phyloP scores from a whole-genome alignment of 1,140 invertebrate species.

The Drosophila lowei region DNA sequence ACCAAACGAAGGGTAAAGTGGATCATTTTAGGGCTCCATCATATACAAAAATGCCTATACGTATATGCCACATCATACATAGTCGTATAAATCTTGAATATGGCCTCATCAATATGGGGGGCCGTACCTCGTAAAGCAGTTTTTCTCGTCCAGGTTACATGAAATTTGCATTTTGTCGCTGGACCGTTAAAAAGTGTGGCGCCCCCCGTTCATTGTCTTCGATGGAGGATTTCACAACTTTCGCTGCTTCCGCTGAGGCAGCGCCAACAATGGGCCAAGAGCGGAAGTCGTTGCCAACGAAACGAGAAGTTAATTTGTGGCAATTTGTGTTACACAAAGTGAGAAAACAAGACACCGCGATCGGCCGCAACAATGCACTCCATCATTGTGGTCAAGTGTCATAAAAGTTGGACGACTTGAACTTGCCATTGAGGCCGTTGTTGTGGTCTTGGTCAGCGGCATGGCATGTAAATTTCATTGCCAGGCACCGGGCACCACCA shows the following conservation, averaged over 20 bases:
- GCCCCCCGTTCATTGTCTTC: conserved; percentile 24
- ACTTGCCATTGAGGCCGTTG: conserved; percentile 24
- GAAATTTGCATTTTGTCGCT: conserved; percentile 64
- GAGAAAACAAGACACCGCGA: conserved; percentile 34
- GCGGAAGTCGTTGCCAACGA: conserved; percentile 68
- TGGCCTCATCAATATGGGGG: conserved; percentile 2
- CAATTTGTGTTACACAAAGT: conserved; percentile 66
- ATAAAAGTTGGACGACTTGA: conserved; percentile 55
- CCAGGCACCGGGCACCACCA: conserved; percentile 11
- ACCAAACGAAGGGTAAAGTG: not conserved
- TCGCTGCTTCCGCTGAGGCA: conserved; percentile 65
- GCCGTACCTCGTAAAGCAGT: conserved; percentile 36
- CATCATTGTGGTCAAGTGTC: conserved; percentile 73
- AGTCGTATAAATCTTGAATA: conserved; percentile 7
- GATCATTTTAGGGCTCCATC: conserved; percentile 36
- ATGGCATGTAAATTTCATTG: conserved; percentile 57
- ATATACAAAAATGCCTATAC: conserved; percentile 10
- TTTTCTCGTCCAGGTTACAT: conserved; percentile 40
- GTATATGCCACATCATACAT: not conserved
- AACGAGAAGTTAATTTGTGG: conserved; percentile 73
- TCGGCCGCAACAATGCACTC: conserved; percentile 55
- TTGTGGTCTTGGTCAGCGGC: conserved; percentile 19
- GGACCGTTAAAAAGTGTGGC: conserved; percentile 34
- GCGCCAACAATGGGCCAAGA: conserved; percentile 65
- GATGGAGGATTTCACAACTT: conserved; percentile 73